These are phyloP conservation scores for Vultur gryphus DNA, from an alignment of 2,797 vertebrate species.

Conservation along the genomic window DNA sequence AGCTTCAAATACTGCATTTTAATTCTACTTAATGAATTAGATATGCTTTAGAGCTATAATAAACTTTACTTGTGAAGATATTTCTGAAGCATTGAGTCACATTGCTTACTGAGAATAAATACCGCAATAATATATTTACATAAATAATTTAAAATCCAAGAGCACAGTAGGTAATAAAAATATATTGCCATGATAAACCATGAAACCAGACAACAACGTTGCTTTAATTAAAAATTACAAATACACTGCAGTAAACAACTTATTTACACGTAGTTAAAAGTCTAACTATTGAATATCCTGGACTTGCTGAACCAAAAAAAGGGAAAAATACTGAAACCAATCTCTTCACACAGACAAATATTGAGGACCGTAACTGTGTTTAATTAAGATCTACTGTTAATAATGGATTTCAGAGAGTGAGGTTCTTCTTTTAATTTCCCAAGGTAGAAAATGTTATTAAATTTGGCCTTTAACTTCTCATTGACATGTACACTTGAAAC, in stretches of 20 bases:
- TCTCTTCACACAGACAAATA: slow-evolving; percentile 58
- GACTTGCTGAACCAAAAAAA: slow-evolving; percentile 35
- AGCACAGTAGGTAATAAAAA: slow-evolving; percentile 75
- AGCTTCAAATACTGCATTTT: slow-evolving; percentile 41
- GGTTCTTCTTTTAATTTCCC: slow-evolving; percentile 75
- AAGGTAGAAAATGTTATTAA: slow-evolving; percentile 74
- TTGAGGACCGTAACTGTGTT: slow-evolving; percentile 60
- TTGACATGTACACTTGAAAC: slow-evolving; percentile 62
- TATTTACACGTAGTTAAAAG: slow-evolving; percentile 62
- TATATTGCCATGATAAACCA: slow-evolving; percentile 78
- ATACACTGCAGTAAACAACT: slow-evolving; percentile 79
- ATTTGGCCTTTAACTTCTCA: slow-evolving; percentile 74
- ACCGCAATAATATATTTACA: slow-evolving; percentile 72
- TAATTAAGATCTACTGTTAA: slow-evolving; percentile 79
- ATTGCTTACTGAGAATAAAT: slow-evolving; percentile 41
- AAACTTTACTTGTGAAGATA: slow-evolving; percentile 4
- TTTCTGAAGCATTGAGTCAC: slow-evolving; percentile 48
- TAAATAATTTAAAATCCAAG: slow-evolving; percentile 83
- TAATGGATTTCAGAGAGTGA: slow-evolving; percentile 67
- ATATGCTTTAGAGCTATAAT: slow-evolving; percentile 12
- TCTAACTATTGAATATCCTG: slow-evolving; percentile 4
- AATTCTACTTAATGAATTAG: slow-evolving; percentile 64
- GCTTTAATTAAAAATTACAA: slow-evolving; percentile 83
- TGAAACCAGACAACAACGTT: slow-evolving; percentile 70
- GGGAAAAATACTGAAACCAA: slow-evolving; percentile 49